These are phyloP conservation scores for Rhopalosiphum padi DNA, from an alignment of 1,140 invertebrate genomes.

Conservation along the genomic window DNA sequence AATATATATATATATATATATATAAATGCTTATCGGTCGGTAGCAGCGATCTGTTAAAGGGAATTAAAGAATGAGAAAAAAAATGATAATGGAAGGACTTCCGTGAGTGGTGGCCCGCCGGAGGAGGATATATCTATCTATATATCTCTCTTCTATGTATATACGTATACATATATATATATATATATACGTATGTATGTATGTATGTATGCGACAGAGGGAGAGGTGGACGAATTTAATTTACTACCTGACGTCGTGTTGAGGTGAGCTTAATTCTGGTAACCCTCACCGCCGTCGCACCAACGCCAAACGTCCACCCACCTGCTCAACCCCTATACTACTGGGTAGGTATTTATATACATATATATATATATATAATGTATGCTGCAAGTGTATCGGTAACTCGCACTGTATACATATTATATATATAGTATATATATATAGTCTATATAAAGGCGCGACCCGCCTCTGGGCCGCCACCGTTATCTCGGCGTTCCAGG, in stretches of 20 bases:
- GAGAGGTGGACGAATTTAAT: slow-evolving; percentile 49
- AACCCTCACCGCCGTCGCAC: not conserved
- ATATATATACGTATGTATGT: not conserved
- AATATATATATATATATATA: slow-evolving; percentile 12
- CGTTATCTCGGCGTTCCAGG: slow-evolving; percentile 57
- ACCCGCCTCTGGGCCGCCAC: slow-evolving; percentile 22
- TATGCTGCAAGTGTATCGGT: slow-evolving; percentile 25
- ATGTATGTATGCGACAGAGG: not conserved
- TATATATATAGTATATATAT: not conserved
- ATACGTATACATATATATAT: not conserved
- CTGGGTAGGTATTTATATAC: not conserved
- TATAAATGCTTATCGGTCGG: slow-evolving; percentile 50
- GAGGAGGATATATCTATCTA: not conserved
- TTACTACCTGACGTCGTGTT: slow-evolving; percentile 56
- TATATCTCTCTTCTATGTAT: not conserved
- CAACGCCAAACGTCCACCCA: slow-evolving; percentile 19
- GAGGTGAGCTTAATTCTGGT: slow-evolving; percentile 53
- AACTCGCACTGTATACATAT: not conserved
- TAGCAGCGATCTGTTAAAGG: slow-evolving; percentile 55
- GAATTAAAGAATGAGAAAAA: slow-evolving; percentile 43
- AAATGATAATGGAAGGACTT: slow-evolving; percentile 48
- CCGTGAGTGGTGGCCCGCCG: not conserved
- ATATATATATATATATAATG: not conserved
- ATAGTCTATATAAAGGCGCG: slow-evolving; percentile 35
- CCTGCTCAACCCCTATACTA: not conserved